These are phyloP conservation scores for Sminthopsis crassicaudata DNA, from an alignment of 2,113 vertebrate genomes.

Conservation along the genomic window DNA sequence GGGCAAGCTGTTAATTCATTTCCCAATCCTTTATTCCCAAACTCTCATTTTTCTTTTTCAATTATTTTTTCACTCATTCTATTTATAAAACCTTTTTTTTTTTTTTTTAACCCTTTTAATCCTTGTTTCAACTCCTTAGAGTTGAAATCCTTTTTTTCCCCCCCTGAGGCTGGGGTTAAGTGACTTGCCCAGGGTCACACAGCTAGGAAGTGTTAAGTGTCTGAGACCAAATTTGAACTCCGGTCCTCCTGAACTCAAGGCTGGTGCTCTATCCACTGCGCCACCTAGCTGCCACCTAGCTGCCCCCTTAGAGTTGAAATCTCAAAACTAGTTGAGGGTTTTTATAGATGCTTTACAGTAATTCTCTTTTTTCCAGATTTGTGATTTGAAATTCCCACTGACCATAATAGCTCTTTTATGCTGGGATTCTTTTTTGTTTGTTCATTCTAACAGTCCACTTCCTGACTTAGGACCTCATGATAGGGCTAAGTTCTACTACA, in stretches of 20 bases:
- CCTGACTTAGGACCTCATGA: neutral
- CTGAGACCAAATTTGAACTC: no score
- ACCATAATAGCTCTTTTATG: no score
- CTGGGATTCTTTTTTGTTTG: neutral
- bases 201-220: no score
- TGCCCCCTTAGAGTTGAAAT: neutral
- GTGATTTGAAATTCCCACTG: neutral
- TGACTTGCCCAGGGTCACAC: no score
- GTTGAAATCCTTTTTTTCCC: no score
- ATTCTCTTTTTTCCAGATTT: neutral
- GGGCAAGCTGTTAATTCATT: neutral
- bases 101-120: neutral
- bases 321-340: neutral
- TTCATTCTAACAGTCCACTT: neutral
- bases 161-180: no score
- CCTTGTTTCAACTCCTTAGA: neutral
- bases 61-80: neutral
- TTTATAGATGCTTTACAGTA: neutral
- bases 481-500: no score
- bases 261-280: no score
- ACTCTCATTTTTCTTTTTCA: neutral
- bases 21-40: neutral
- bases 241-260: no score
- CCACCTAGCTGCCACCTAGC: no score
- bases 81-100: neutral